Evolutionary conservation across 1,140 invertebrate genomes (phyloP).

Genomic region (Solenopsis fugax): DNA sequence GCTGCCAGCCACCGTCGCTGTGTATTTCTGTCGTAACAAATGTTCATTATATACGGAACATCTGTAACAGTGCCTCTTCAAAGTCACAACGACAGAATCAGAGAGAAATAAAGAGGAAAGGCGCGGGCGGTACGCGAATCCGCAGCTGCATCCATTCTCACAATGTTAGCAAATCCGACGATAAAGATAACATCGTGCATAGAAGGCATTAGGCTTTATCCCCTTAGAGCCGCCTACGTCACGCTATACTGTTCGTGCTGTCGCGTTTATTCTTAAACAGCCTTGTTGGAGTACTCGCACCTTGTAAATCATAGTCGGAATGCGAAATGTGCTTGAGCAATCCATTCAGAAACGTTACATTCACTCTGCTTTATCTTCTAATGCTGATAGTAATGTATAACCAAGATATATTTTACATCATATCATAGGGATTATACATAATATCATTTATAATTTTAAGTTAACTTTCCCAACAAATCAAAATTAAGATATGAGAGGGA

Average conservation of each 20-base stretch:
- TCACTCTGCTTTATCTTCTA: neutral
- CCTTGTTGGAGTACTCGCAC: neutral
- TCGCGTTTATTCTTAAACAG: slow-evolving; percentile 49
- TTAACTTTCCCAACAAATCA: neutral
- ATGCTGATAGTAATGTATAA: neutral
- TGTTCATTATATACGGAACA: slow-evolving; percentile 21
- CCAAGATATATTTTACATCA: neutral
- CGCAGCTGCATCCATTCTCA: slow-evolving; percentile 43
- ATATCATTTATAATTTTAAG: neutral
- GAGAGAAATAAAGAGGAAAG: slow-evolving; percentile 8
- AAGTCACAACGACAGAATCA: neutral
- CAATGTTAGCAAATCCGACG: slow-evolving; percentile 62
- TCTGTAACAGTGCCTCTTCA: neutral
- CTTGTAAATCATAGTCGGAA: slow-evolving; percentile 34
- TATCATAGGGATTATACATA: neutral
- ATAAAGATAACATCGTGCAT: slow-evolving; percentile 62
- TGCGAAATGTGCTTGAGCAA: neutral
- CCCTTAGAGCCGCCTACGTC: slow-evolving; percentile 30
- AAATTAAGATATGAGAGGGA: neutral
- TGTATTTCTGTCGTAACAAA: neutral
- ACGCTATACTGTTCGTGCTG: neutral
- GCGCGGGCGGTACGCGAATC: neutral
- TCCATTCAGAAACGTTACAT: neutral
- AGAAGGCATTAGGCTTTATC: slow-evolving; percentile 65
- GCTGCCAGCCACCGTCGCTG: neutral